A percentile compares a stretch with the other conserved stretches of the same genome.
These are phyloP conservation scores for Lampropteryx suffumata DNA, from an alignment of 2,888 invertebrate genomes.

Conservation along the genomic window DNA sequence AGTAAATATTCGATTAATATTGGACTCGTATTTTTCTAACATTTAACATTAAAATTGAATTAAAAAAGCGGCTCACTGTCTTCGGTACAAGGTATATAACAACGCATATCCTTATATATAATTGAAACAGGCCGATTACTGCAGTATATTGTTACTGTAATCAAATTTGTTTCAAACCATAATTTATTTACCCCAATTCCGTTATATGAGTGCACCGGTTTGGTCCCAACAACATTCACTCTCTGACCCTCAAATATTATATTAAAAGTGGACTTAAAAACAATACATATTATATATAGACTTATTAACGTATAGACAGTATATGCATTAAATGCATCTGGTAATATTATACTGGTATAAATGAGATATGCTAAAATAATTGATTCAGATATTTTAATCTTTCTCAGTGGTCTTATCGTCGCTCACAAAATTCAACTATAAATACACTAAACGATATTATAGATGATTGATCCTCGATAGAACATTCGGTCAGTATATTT, in stretches of 20 bases:
- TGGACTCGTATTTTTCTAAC: slow-evolving; percentile 33
- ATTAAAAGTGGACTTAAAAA: slow-evolving; percentile 25
- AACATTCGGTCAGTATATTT: background rate
- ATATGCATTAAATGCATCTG: slow-evolving; percentile 69
- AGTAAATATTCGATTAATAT: slow-evolving; percentile 33
- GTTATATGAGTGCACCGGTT: slow-evolving; percentile 73
- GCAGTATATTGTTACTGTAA: slow-evolving; percentile 33
- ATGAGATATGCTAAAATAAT: slow-evolving; percentile 75
- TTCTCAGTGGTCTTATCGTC: slow-evolving; percentile 36
- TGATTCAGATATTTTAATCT: slow-evolving; percentile 48
- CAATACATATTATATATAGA: slow-evolving; percentile 42
- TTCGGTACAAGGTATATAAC: slow-evolving; percentile 38
- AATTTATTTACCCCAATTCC: slow-evolving; percentile 59
- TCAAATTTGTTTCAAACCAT: slow-evolving; percentile 39
- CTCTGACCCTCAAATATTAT: slow-evolving; percentile 23
- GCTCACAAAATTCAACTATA: slow-evolving; percentile 32
- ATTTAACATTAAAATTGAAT: slow-evolving; percentile 27
- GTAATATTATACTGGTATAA: slow-evolving; percentile 58
- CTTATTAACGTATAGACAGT: slow-evolving; percentile 69
- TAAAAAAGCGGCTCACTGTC: slow-evolving; percentile 43
- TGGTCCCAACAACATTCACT: slow-evolving; percentile 62
- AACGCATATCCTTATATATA: slow-evolving; percentile 46
- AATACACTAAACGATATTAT: too few species aligned
- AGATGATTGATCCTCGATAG: background rate
- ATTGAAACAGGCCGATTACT: slow-evolving; percentile 58